Conservation (phyloP, 2,888 invertebrate species). For the Campaea margaritaria region DNA sequence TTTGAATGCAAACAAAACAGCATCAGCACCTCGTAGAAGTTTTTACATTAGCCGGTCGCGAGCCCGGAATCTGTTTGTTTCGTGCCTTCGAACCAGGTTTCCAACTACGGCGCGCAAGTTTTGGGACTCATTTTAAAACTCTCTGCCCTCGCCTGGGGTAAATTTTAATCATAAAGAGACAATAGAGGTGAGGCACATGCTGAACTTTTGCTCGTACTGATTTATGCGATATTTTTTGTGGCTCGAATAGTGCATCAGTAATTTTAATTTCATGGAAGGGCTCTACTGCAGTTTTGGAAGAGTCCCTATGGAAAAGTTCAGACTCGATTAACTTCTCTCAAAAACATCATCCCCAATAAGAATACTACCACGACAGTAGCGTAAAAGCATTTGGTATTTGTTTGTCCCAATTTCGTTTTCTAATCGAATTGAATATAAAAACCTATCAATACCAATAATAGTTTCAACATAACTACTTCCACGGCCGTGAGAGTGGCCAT, state of each 20-base stretch:
- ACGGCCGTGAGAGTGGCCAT: conserved; percentile 35
- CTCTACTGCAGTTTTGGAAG: no score
- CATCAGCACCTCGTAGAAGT: conserved; percentile 68
- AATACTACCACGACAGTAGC: conserved; percentile 40
- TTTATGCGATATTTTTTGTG: conserved; percentile 62
- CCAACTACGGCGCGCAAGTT: conserved; percentile 73
- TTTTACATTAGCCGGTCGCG: conserved; percentile 76
- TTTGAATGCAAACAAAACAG: conserved; percentile 71
- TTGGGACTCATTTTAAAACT: conserved; percentile 76
- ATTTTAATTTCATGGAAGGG: no score
- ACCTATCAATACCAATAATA: no score
- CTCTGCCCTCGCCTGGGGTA: conserved; percentile 59
- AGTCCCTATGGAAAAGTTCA: no score
- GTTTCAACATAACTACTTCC: no score
- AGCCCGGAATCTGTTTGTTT: conserved; percentile 69
- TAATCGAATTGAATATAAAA: no score
- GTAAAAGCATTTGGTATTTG: no score
- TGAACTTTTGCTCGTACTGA: conserved; percentile 63
- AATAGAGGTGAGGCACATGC: conserved; percentile 69
- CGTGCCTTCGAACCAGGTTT: conserved; percentile 68
- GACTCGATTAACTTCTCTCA: no score
- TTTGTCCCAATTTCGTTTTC: no score
- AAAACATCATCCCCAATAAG: conserved; percentile 30
- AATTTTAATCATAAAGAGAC: conserved; percentile 81
- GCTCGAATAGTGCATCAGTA: conserved; percentile 16